Evolutionary conservation across 1,140 invertebrate species (phyloP).

Genomic region (Pseudomyrmex sp.): DNA sequence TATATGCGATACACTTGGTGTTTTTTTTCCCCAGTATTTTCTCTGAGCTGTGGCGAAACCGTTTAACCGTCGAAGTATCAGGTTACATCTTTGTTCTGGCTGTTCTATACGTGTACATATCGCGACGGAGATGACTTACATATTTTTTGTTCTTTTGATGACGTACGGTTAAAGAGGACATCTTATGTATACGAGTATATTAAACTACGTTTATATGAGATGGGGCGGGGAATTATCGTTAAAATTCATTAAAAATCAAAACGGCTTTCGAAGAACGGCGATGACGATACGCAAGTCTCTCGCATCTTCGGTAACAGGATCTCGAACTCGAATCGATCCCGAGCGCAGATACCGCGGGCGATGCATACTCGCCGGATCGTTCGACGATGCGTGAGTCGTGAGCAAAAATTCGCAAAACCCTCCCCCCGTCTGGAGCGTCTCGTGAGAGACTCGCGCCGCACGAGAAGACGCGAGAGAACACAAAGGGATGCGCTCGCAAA

Average conservation of each 20-base stretch:
- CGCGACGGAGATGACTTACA: background rate
- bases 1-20: background rate
- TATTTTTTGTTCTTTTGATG: too few relatives aligned
- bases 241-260: background rate
- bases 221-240: background rate
- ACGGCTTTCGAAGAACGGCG: background rate
- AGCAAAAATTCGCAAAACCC: constrained; percentile 30
- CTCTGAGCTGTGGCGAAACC: background rate
- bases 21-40: background rate
- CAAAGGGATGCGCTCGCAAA: constrained; percentile 44
- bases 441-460: constrained; percentile 7
- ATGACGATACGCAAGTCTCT: background rate
- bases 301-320: constrained; percentile 24
- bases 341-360: constrained; percentile 2
- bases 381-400: background rate
- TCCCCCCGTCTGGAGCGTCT: background rate
- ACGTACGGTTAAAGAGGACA: too few relatives aligned
- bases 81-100: background rate
- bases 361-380: constrained; percentile 5
- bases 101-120: background rate
- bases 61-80: background rate
- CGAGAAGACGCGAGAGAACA: constrained; percentile 8
- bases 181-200: too few relatives aligned
- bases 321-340: constrained; percentile 12
- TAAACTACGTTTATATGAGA: background rate